Evolutionary conservation across 1,140 invertebrate species (phyloP).

Genomic region (Lanistes nyassanus): DNA sequence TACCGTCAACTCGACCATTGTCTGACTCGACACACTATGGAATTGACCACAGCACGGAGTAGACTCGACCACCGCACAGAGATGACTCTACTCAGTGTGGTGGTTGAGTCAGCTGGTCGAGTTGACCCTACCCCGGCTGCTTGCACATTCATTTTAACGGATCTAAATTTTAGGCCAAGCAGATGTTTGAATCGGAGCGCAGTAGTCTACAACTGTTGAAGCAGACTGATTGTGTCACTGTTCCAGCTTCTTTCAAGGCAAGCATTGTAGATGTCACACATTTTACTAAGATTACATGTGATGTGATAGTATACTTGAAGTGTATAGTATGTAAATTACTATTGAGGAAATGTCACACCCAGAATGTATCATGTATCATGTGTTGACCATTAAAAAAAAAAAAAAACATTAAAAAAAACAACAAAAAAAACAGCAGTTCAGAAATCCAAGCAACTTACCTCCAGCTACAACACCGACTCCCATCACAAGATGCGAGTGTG

Average conservation of each 20-base stretch:
- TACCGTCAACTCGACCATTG: no score
- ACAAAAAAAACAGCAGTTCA: background rate
- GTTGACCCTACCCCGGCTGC: no score
- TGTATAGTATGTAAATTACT: no score
- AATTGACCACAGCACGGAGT: no score
- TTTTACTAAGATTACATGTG: background rate
- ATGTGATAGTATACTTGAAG: no score
- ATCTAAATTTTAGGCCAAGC: slow-evolving; percentile 9
- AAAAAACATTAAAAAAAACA: background rate
- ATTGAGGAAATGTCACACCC: no score
- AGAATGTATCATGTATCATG: no score
- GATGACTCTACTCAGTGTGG: no score
- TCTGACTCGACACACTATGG: no score
- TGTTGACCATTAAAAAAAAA: background rate
- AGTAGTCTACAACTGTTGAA: slow-evolving; percentile 20
- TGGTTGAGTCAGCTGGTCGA: no score
- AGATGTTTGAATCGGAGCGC: slow-evolving; percentile 21
- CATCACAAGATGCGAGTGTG: slow-evolving; percentile 57
- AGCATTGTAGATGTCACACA: background rate
- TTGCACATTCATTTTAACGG: no score
- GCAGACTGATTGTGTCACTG: slow-evolving; percentile 1
- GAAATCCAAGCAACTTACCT: slow-evolving; percentile 45
- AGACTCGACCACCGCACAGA: no score
- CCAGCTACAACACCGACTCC: slow-evolving; percentile 66
- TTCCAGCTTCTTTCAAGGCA: slow-evolving; percentile 24